Base-by-base conservation (phyloP, 2,797 vertebrate species). In the Sebastes reedi region DNA sequence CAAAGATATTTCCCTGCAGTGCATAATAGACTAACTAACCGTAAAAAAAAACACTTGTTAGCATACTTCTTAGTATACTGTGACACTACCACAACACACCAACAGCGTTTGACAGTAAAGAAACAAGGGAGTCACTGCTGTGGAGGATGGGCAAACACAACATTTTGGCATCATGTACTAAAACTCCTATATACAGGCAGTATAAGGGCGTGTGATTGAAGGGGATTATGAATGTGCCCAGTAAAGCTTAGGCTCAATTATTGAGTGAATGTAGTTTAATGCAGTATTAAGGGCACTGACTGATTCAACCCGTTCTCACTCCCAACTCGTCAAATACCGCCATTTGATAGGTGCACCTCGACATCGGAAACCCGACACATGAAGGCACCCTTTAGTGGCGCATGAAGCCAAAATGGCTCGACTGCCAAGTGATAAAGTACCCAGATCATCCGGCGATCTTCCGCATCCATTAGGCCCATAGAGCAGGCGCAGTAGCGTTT, bases 1-100 rank as follows among this genome's bases (percentile, higher is more conserved):
- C 88, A 88, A 84, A 91, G 79, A 88, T 89, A 88, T 87, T 82
- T 85, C 84, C 87, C 86, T 86, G 86, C 87, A 85, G 84, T 88
- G 87, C 62, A 8, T 88, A 89, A 91, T 82, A 88, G 75, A 89
- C 86, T 86, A 91, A 91, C 81, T 81, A 91, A 87, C 82, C 72
- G 89, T 78, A 42, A 46, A 89, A 81, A 87, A 79, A 83, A 88
- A 74, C 78, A 89, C 83, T 88, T 89, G 87, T 90, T 91, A 88
- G 77, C 67, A 78, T 81, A 76, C 64, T 84, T 83, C 67, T 75
- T 77, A 77, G 70, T 73, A 75, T 62, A 68, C 6, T 68, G 66
- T 84, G 81, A 82, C 72, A 82, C 42, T 64, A 75, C 30, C 77
- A 72, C 36, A 83, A 81, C 71, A 81, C 72, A 85, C 24, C 54